Evolutionary conservation across 2,113 vertebrate genomes (phyloP).

Genomic region (Lucifuga dentata): DNA sequence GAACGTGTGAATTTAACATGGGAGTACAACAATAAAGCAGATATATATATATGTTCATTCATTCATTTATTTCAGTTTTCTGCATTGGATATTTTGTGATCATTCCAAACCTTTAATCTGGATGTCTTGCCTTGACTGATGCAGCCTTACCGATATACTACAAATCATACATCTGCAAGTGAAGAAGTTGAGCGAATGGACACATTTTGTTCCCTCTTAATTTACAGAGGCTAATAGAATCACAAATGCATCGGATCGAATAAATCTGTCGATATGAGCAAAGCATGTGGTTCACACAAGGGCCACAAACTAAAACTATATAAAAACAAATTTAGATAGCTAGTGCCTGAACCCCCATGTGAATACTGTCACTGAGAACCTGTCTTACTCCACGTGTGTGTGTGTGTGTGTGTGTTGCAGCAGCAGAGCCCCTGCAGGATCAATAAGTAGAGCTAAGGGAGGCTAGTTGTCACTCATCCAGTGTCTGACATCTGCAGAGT

Average conservation of each 20-base stretch:
- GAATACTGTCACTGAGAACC: conserved; percentile 19
- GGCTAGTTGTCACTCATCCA: conserved; percentile 64
- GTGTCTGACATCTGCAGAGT: conserved; percentile 52
- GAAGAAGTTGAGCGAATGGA: neutral
- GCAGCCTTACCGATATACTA: no score
- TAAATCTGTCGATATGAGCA: no score
- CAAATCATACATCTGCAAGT: neutral
- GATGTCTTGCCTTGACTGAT: no score
- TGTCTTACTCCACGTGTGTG: neutral
- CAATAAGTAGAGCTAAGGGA: conserved; percentile 70
- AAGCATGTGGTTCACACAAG: conserved; percentile 11
- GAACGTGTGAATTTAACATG: neutral
- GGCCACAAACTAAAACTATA: conserved; percentile 12
- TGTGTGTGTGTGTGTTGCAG: neutral
- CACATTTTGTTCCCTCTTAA: neutral
- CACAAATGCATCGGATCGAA: no score
- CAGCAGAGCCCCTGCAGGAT: conserved; percentile 50
- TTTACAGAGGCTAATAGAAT: no score
- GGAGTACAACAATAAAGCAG: no score
- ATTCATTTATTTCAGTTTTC: no score
- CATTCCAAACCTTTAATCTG: no score
- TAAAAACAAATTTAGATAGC: neutral
- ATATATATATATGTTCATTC: neutral
- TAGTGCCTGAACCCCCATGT: conserved; percentile 22
- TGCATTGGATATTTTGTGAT: no score